A percentile compares a stretch with the other conserved stretches of the same genome.
phyloP scores from a whole-genome alignment of 2,888 invertebrate genomes.

The Pachydiplax longipennis region DNA sequence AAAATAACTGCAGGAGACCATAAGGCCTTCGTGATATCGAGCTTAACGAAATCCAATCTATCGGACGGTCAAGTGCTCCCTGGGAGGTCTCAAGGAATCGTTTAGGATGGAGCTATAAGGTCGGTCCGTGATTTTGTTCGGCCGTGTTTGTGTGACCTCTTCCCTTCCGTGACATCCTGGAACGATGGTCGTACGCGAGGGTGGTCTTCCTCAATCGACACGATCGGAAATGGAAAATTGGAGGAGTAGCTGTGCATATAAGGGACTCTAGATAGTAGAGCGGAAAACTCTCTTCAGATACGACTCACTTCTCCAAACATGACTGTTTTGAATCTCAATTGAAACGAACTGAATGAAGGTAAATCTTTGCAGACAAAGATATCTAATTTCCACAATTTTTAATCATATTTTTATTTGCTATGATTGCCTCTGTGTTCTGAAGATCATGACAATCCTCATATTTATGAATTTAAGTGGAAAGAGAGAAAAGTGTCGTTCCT shows the following conservation, averaged over 20 bases:
- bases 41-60: slow-evolving; percentile 30
- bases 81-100: slow-evolving; percentile 10
- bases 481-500: too few relatives aligned
- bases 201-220: neutral
- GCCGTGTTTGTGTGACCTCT: neutral
- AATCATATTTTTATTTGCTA: too few relatives aligned
- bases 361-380: too few relatives aligned
- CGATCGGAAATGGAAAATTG: neutral
- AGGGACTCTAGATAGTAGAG: too few relatives aligned
- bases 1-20: neutral
- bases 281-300: too few relatives aligned
- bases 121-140: neutral
- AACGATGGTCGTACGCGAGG: neutral
- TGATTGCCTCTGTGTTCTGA: too few relatives aligned
- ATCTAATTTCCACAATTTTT: too few relatives aligned
- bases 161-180: slow-evolving; percentile 28
- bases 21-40: slow-evolving; percentile 1
- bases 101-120: neutral
- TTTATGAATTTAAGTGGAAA: too few relatives aligned
- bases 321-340: too few relatives aligned
- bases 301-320: too few relatives aligned
- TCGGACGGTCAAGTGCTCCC: neutral
- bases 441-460: too few relatives aligned
- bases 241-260: neutral
- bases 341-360: too few relatives aligned